A percentile compares a stretch with the other conserved stretches of the same genome.
phyloP scores from a whole-genome alignment of 2,888 invertebrate genomes.

The Argyresthia albistria region DNA sequence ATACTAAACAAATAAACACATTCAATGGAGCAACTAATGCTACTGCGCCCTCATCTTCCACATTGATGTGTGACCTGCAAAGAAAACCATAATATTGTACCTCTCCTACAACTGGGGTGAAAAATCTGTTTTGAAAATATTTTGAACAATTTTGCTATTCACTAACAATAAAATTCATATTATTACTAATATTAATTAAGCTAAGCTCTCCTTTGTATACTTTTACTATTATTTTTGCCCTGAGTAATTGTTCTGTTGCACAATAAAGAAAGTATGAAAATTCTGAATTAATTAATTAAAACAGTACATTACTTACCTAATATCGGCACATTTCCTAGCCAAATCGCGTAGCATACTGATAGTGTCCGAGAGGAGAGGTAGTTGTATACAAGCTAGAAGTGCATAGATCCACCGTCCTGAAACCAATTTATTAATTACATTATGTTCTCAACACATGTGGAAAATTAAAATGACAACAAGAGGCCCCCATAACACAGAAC shows the following conservation, averaged over 20 bases:
- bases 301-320: constrained; percentile 40
- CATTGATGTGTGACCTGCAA: constrained; percentile 48
- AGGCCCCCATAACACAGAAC: too few relatives aligned
- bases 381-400: constrained; percentile 74
- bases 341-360: constrained; percentile 75
- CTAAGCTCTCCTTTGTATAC: too few relatives aligned
- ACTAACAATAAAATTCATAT: too few relatives aligned
- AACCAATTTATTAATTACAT: constrained; percentile 14
- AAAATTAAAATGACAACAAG: too few relatives aligned
- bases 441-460: neutral
- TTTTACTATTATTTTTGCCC: too few relatives aligned
- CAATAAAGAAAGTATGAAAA: too few relatives aligned
- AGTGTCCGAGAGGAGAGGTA: constrained; percentile 78
- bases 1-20: constrained; percentile 82
- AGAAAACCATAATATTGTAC: constrained; percentile 4
- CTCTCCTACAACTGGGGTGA: too few relatives aligned
- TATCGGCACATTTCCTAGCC: constrained; percentile 74
- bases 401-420: constrained; percentile 81
- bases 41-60: constrained; percentile 38
- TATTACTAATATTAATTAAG: too few relatives aligned
- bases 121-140: too few relatives aligned
- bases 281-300: too few relatives aligned
- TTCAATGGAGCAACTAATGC: constrained; percentile 72
- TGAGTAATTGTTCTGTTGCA: too few relatives aligned
- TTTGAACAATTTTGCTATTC: too few relatives aligned